Evolutionary conservation across 1,140 invertebrate genomes (phyloP), one percentile per base, ranked within the genome.

Genomic region (Drosophila chauvacae): DNA sequence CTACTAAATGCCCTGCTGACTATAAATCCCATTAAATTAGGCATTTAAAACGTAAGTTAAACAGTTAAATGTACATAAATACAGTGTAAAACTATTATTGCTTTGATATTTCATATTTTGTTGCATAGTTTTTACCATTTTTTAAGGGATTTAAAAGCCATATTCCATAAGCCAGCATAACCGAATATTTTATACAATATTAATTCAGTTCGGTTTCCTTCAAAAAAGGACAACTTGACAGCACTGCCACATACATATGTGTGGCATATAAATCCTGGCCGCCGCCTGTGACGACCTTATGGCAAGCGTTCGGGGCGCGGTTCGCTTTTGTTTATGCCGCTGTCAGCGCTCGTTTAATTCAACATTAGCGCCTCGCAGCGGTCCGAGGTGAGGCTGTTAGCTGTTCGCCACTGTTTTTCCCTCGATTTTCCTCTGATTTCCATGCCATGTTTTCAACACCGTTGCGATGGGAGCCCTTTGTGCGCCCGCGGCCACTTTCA

Each of bases 341-440:
- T 88, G 83, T 87, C 83, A 87, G 84, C 76, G 80, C 75, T 83
- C 83, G 83, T 88, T 87, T 87, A 87, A 87, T 87, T 87, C 84
- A 83, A 87, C 84, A 87, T 87, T 87, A 87, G 84, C 83, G 83
- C 83, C 83, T 87, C 77, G 76, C 83, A 86, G 83, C 77, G 58
- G 83, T 88, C 80, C 80, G 64, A 83, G 71, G 66, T 68, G 66
- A 62, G 58, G n/a, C 59, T 44, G 48, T 64, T 64, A 68, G 73
- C 80, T 65, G 64, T 51, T 61, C 55, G 41, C 44, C 64, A 23
- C 30, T 37, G 37, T 50, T 39, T 18, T 64, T 60, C 16, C 65
- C 16, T n/a, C 5, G 35, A 14, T 50, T 69, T 64, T 42, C 45
- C 65, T n/a, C n/a, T 61, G 68, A 62, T 53, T 48, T 47, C 44